phyloP scores from a whole-genome alignment of 2,888 invertebrate genomes.

The Choreutis nemorana region DNA sequence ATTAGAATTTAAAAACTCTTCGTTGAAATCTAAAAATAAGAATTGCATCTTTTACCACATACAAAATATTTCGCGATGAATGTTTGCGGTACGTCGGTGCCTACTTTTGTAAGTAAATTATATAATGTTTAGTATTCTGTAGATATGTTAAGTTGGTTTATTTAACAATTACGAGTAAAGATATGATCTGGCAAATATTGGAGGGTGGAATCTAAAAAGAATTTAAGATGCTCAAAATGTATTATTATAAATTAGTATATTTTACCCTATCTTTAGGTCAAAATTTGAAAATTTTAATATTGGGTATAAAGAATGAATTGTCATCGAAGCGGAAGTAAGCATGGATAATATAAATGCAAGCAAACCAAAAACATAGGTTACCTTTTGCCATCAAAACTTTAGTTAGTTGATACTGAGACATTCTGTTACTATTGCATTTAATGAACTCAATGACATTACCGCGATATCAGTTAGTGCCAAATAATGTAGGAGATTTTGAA shows the following conservation, averaged over 20 bases:
- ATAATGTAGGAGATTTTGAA: slow-evolving; percentile 48
- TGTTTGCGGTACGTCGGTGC: slow-evolving; percentile 51
- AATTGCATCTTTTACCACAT: slow-evolving; percentile 58
- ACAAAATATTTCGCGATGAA: slow-evolving; percentile 65
- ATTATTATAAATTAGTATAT: slow-evolving; percentile 34
- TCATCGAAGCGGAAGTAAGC: slow-evolving; percentile 25
- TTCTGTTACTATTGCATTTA: slow-evolving; percentile 30
- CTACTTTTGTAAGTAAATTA: slow-evolving; percentile 40
- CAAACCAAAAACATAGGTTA: slow-evolving; percentile 64
- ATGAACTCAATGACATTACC: slow-evolving; percentile 27
- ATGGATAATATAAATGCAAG: slow-evolving; percentile 33
- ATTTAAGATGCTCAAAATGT: slow-evolving; percentile 55
- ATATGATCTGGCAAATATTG: slow-evolving; percentile 50
- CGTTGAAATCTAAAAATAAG: slow-evolving; percentile 55
- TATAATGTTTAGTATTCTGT: slow-evolving; percentile 50
- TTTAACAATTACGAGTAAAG: slow-evolving; percentile 54
- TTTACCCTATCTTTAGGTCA: slow-evolving; percentile 37
- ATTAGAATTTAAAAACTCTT: slow-evolving; percentile 53
- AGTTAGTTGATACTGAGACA: slow-evolving; percentile 37
- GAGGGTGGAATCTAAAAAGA: slow-evolving; percentile 31
- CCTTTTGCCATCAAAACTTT: slow-evolving; percentile 55
- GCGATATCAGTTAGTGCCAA: slow-evolving; percentile 50
- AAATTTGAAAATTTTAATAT: slow-evolving; percentile 19
- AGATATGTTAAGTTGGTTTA: slow-evolving; percentile 57
- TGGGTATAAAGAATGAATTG: slow-evolving; percentile 17